Evolutionary conservation across 2,797 vertebrate species (phyloP).

Genomic region (Rhincodon typus): DNA sequence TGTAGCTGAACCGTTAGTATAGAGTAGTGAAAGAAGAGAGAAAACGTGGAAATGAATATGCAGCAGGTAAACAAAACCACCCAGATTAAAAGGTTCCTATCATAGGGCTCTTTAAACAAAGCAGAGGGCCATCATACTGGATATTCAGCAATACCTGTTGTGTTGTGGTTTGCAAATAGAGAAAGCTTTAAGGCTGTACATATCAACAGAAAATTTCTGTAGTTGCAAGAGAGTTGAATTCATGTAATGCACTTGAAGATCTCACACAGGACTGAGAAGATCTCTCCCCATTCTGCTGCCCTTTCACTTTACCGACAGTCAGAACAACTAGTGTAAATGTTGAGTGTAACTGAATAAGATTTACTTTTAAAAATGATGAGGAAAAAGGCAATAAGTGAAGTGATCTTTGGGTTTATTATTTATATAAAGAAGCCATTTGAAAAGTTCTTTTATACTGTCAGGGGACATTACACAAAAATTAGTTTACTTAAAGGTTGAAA

Average conservation of each 20-base stretch:
- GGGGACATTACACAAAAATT: conserved; percentile 23
- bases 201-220: neutral
- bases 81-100: conserved; percentile 26
- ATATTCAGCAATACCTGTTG: neutral
- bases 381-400: neutral
- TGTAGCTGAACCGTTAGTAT: neutral
- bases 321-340: neutral
- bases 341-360: neutral
- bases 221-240: neutral
- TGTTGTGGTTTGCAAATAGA: neutral
- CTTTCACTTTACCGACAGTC: neutral
- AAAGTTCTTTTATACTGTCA: neutral
- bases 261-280: conserved; percentile 6
- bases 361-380: neutral
- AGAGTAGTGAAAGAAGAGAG: neutral
- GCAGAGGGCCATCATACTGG: neutral
- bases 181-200: neutral
- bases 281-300: neutral
- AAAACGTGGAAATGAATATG: conserved; percentile 26
- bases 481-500: conserved; percentile 17
- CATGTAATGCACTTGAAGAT: neutral
- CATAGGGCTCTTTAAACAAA: neutral
- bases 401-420: conserved; percentile 22
- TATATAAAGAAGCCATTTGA: conserved; percentile 9
- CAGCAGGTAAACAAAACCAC: conserved; percentile 16